These are phyloP conservation scores for Steinernema carpocapsae DNA, from an alignment of 2,888 invertebrate genomes.

Conservation along the genomic window DNA sequence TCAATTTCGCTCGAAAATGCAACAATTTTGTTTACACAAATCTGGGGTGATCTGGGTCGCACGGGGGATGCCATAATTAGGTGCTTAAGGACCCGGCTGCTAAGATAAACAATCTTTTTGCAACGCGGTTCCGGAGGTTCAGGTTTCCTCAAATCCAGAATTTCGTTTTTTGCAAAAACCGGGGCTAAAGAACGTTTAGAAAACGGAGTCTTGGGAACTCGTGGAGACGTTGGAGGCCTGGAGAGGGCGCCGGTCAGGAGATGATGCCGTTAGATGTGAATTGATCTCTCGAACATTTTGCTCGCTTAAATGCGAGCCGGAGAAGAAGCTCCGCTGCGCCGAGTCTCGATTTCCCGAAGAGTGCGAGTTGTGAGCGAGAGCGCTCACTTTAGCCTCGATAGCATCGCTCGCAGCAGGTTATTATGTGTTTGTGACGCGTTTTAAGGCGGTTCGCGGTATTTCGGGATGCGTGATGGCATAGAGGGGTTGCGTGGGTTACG, in stretches of 20 bases:
- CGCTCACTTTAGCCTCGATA: conserved; percentile 11
- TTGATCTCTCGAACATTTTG: conserved; percentile 30
- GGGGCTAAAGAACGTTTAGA: neutral
- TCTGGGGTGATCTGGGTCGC: neutral
- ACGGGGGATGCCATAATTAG: neutral
- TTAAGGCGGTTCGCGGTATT: no score
- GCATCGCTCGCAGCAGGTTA: no score
- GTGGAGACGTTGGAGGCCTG: neutral
- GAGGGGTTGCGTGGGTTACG: neutral
- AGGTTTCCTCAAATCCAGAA: conserved; percentile 1
- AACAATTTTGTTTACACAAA: conserved; percentile 5
- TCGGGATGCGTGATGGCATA: neutral
- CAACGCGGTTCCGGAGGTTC: neutral
- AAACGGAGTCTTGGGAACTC: conserved; percentile 9
- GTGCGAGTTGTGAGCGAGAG: neutral
- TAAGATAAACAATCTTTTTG: neutral
- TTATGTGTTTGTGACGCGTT: no score
- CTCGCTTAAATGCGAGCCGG: conserved; percentile 20
- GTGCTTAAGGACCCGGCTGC: neutral
- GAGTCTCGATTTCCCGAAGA: neutral
- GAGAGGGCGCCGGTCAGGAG: conserved; percentile 6
- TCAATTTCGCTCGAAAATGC: neutral
- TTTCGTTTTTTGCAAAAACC: neutral
- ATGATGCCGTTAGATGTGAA: conserved; percentile 22
- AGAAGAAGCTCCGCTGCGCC: neutral